Evolutionary conservation across 2,888 invertebrate genomes (phyloP).

Genomic region (Hermodice carunculata): DNA sequence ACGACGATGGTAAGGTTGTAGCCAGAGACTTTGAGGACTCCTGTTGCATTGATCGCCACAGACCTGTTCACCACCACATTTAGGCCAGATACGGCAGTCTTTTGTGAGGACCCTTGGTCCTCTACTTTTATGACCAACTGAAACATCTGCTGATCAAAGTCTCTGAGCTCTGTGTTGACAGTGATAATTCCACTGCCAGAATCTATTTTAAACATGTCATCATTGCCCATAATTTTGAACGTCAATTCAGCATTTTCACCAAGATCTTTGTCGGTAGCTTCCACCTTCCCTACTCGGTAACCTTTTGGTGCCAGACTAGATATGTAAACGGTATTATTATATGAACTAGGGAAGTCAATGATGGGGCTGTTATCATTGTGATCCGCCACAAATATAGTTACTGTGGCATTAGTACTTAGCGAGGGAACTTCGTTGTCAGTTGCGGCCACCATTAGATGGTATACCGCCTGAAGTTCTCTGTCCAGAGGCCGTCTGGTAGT

Average conservation of each 20-base stretch:
- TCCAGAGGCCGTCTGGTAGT: constrained; percentile 8
- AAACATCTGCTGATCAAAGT: constrained; percentile 14
- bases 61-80: constrained; percentile 20
- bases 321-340: constrained; percentile 32
- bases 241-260: constrained; percentile 28
- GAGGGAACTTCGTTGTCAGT: constrained; percentile 20
- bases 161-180: constrained; percentile 20
- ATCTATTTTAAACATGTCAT: no score
- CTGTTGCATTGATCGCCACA: constrained; percentile 1
- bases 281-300: constrained; percentile 16
- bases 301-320: constrained; percentile 17
- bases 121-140: constrained; percentile 20
- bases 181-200: constrained; percentile 19
- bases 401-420: constrained; percentile 31
- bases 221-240: constrained; percentile 16
- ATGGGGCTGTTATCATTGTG: constrained; percentile 39
- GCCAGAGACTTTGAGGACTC: not conserved
- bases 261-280: constrained; percentile 22
- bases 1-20: constrained; percentile 26
- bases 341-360: constrained; percentile 28
- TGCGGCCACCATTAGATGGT: constrained; percentile 16
- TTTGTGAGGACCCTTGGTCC: constrained; percentile 11
- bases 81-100: constrained; percentile 1
- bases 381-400: constrained; percentile 37
- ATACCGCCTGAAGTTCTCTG: constrained; percentile 18